phyloP scores from a whole-genome alignment of 2,888 invertebrate species.

The Hermaeophaga mercurialis region DNA sequence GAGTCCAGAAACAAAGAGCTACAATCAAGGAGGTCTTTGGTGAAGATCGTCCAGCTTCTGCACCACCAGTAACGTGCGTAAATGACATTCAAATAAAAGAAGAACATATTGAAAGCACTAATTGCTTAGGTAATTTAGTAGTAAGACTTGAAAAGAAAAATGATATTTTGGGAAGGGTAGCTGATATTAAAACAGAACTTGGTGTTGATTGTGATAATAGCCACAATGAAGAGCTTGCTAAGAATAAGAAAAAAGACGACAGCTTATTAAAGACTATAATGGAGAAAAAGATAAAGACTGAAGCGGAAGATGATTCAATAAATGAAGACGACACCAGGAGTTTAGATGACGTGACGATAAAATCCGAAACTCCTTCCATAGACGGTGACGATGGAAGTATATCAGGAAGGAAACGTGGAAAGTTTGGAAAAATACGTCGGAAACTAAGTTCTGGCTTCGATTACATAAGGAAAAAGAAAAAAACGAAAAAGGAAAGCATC shows the following conservation, averaged over 20 bases:
- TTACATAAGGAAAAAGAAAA: slow-evolving; percentile 88
- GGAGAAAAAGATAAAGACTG: slow-evolving; percentile 46
- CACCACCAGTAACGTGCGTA: slow-evolving; percentile 72
- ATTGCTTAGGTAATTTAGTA: slow-evolving; percentile 23
- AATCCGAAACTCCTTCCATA: slow-evolving; percentile 53
- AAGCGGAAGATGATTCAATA: slow-evolving; percentile 42
- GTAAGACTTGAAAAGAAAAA: slow-evolving; percentile 31
- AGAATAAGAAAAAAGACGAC: slow-evolving; percentile 41
- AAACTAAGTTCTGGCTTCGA: slow-evolving; percentile 86
- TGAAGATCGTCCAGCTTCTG: slow-evolving; percentile 79
- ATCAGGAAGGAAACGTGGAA: slow-evolving; percentile 59
- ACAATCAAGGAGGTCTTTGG: slow-evolving; percentile 85
- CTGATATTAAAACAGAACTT: slow-evolving; percentile 26
- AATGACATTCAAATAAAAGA: slow-evolving; percentile 49
- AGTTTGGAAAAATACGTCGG: slow-evolving; percentile 69
- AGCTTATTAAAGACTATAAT: slow-evolving; percentile 47
- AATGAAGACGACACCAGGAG: slow-evolving; percentile 49
- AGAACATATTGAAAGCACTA: slow-evolving; percentile 48
- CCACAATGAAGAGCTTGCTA: slow-evolving; percentile 43
- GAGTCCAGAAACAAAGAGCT: slow-evolving; percentile 73
- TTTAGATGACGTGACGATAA: slow-evolving; percentile 42
- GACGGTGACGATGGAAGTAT: slow-evolving; percentile 51
- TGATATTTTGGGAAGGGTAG: slow-evolving; percentile 43
- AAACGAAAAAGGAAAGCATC: slow-evolving; percentile 64
- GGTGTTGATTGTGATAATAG: slow-evolving; percentile 36